Percentiles rank a stretch among this genome's conserved stretches.
Conservation (phyloP, 2,797 vertebrate species). For the Lophotriccus pileatus region DNA sequence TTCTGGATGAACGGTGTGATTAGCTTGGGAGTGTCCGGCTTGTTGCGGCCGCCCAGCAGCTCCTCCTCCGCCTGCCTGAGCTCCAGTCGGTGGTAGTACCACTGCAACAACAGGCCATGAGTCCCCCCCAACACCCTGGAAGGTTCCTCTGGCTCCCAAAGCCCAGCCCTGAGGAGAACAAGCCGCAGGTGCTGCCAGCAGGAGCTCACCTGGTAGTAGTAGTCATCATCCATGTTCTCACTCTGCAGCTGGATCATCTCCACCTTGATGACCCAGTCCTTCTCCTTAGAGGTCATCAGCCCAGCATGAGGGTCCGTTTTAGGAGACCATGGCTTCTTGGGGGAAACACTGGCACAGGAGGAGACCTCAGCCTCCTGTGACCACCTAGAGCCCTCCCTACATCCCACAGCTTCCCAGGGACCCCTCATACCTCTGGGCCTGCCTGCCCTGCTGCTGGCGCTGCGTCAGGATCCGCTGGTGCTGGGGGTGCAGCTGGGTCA, state of each 20-base stretch:
- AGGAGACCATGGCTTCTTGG: slow-evolving; percentile 75
- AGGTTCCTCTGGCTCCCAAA: background rate
- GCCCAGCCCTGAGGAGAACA: background rate
- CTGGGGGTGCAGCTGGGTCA: slow-evolving; percentile 91
- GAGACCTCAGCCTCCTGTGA: background rate
- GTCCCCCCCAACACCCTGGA: background rate
- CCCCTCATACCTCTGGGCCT: slow-evolving; percentile 72
- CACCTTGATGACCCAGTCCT: slow-evolving; percentile 92
- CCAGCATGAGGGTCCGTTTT: slow-evolving; percentile 82
- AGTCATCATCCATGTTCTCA: slow-evolving; percentile 90
- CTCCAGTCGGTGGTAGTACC: slow-evolving; percentile 88
- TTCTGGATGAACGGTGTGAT: slow-evolving; percentile 92
- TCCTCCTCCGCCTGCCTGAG: slow-evolving; percentile 85
- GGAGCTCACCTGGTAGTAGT: slow-evolving; percentile 86
- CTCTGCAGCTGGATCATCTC: slow-evolving; percentile 97
- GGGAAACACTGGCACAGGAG: slow-evolving; percentile 39
- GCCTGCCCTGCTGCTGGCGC: slow-evolving; percentile 68
- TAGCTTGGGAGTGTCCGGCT: slow-evolving; percentile 86
- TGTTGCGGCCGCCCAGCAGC: slow-evolving; percentile 79
- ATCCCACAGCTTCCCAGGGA: accelerated
- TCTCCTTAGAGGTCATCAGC: slow-evolving; percentile 90
- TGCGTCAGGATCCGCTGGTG: slow-evolving; percentile 88
- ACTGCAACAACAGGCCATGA: slow-evolving; percentile 65
- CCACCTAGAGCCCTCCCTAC: background rate
- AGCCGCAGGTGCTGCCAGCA: background rate